Conservation (phyloP, 1,140 invertebrate genomes). For the Penaeus vannamei region DNA sequence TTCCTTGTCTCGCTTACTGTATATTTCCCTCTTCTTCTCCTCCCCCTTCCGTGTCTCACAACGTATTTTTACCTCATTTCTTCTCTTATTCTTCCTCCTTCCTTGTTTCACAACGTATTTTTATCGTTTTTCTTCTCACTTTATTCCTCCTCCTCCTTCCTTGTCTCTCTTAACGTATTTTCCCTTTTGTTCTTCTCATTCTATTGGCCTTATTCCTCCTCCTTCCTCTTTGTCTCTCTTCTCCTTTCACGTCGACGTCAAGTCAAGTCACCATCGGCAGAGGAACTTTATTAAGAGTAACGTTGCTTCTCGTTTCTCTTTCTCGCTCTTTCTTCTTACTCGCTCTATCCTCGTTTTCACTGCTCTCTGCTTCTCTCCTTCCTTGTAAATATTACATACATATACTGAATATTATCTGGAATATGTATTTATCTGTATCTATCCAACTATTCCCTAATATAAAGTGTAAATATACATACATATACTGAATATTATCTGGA, state of each 20-base stretch:
- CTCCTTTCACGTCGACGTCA: neutral
- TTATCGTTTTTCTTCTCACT: neutral
- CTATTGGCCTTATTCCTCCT: neutral
- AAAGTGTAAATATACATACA: too few relatives aligned
- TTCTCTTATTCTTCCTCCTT: neutral
- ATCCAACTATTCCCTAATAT: too few relatives aligned
- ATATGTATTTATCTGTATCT: too few relatives aligned
- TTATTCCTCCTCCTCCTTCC: neutral
- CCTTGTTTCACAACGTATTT: too few relatives aligned
- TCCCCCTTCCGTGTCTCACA: neutral
- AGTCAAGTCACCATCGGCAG: too few relatives aligned
- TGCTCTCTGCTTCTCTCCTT: neutral
- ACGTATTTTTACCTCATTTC: neutral
- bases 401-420: too few relatives aligned
- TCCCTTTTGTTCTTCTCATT: neutral
- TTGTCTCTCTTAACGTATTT: neutral
- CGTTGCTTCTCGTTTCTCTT: neutral
- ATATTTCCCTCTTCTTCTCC: neutral
- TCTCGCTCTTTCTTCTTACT: neutral
- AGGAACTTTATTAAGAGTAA: too few relatives aligned
- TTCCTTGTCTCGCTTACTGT: neutral
- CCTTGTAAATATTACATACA: too few relatives aligned
- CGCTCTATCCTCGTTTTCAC: neutral
- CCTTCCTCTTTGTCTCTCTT: neutral
- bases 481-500: too few relatives aligned